These are phyloP conservation scores for Hetaerina americana DNA, from an alignment of 1,140 invertebrate species.

Conservation along the genomic window DNA sequence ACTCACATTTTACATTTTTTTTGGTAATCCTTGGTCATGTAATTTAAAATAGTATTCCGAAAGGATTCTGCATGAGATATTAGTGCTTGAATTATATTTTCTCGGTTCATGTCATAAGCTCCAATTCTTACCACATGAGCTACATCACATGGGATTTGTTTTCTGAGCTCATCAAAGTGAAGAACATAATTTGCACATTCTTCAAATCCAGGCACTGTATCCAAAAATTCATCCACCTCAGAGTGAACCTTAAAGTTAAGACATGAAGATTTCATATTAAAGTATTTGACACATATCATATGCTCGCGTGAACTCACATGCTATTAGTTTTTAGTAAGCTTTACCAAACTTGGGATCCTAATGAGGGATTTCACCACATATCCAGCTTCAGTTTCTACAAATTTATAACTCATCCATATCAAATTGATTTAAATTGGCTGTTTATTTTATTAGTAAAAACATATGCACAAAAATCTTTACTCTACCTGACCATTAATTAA, in stretches of 20 bases:
- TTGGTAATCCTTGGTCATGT: constrained; percentile 70
- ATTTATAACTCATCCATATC: too few relatives aligned
- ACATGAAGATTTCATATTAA: constrained; percentile 1
- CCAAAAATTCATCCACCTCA: constrained; percentile 53
- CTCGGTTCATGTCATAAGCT: constrained; percentile 74
- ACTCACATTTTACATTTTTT: constrained; percentile 58
- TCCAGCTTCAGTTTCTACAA: too few relatives aligned
- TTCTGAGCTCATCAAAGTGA: constrained; percentile 47
- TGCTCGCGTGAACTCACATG: too few relatives aligned
- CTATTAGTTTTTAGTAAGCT: too few relatives aligned
- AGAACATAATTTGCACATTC: constrained; percentile 43
- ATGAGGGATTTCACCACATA: too few relatives aligned
- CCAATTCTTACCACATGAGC: constrained; percentile 58
- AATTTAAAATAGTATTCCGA: constrained; percentile 51
- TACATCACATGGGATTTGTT: constrained; percentile 46
- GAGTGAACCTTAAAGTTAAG: constrained; percentile 31
- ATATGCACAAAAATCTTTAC: too few relatives aligned
- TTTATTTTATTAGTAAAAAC: too few relatives aligned
- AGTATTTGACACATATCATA: too few relatives aligned
- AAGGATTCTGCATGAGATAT: constrained; percentile 51
- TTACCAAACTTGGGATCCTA: too few relatives aligned
- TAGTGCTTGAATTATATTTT: constrained; percentile 61
- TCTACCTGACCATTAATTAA: constrained; percentile 64
- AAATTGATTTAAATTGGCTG: too few relatives aligned
- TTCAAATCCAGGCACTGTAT: constrained; percentile 46